Evolutionary conservation across 1,140 invertebrate genomes (phyloP).

Genomic region (Philaenus spumarius): DNA sequence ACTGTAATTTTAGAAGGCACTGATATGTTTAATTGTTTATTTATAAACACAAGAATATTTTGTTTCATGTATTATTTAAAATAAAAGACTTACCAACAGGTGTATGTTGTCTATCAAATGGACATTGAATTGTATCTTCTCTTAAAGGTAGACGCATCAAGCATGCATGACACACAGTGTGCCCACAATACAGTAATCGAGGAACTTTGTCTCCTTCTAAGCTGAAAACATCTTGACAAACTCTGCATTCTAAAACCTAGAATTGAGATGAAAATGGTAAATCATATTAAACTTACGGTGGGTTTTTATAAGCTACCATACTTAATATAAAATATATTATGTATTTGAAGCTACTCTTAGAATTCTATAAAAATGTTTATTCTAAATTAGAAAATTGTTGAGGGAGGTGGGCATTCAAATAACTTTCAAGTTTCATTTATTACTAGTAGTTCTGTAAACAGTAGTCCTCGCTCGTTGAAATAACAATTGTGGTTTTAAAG

Average conservation of each 20-base stretch:
- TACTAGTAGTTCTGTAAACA: no score
- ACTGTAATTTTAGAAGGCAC: no score
- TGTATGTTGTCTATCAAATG: constrained; percentile 56
- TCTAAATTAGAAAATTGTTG: no score
- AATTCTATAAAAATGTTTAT: not conserved
- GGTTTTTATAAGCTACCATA: not conserved
- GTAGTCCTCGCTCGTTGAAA: no score
- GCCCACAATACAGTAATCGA: constrained; percentile 52
- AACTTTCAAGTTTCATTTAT: no score
- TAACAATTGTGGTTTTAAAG: no score
- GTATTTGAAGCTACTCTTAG: not conserved
- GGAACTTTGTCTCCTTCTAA: constrained; percentile 54
- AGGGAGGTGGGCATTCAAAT: no score
- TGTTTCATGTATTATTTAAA: no score
- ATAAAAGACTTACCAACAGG: constrained; percentile 37
- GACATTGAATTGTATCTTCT: constrained; percentile 47
- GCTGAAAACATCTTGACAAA: constrained; percentile 56
- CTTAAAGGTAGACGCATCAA: constrained; percentile 44
- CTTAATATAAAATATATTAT: not conserved
- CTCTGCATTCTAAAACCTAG: constrained; percentile 51
- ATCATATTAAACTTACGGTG: not conserved
- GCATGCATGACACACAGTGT: constrained; percentile 56
- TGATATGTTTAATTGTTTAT: no score
- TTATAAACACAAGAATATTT: no score
- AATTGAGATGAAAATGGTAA: constrained; percentile 8